Conservation (phyloP, 37 sponge, comb jelly and placozoan species). For the Spongia lamella region DNA sequence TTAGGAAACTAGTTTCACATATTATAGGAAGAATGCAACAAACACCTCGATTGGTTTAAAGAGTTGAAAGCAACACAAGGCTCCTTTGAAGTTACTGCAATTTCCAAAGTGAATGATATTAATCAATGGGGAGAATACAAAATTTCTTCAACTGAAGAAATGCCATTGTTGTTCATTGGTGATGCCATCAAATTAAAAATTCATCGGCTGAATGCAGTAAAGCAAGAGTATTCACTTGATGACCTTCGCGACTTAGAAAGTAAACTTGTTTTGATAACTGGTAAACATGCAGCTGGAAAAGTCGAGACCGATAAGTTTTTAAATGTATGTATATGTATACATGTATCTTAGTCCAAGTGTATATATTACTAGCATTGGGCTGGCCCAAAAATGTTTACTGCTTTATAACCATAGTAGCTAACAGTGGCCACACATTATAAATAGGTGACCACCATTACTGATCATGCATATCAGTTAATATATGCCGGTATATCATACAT, state of each 20-base stretch:
- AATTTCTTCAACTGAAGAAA: neutral
- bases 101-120: constrained; percentile 16
- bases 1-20: no score
- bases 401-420: no score
- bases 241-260: constrained; percentile 19
- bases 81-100: constrained; percentile 3
- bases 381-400: no score
- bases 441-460: no score
- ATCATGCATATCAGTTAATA: no score
- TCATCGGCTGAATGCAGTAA: neutral
- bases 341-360: no score
- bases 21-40: neutral
- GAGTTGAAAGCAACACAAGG: neutral
- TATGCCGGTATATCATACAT: no score
- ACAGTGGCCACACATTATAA: no score
- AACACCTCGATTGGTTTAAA: constrained; percentile 13
- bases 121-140: neutral
- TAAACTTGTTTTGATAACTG: constrained; percentile 23
- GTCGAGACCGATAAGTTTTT: no score
- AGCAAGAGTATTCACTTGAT: constrained; percentile 8
- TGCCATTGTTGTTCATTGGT: neutral
- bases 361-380: no score
- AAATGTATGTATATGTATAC: no score
- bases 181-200: neutral
- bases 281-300: neutral